Evolutionary conservation across 2,888 invertebrate species (phyloP), one percentile per base, ranked within the genome.

Genomic region (Barypeithes pellucidus): DNA sequence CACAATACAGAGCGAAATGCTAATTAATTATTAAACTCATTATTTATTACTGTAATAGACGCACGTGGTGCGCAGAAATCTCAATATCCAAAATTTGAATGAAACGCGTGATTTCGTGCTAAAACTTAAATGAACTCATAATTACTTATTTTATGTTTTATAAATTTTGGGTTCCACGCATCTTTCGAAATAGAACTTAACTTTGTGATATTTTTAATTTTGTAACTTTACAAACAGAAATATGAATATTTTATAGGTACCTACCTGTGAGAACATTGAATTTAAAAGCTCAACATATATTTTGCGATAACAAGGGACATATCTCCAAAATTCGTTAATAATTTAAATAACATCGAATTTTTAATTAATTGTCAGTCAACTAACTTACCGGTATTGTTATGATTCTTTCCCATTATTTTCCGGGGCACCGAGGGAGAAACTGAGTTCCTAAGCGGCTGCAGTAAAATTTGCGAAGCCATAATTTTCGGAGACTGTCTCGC

Each of bases 371-470:
- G 33, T 29, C 41, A 41, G 33, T 20, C 24, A 47, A 14, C 12
- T 52, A 65, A 89, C 90, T 89, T 87, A 90, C 90, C 89, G 85
- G 90, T 90, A 80, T 90, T 90, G 87, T 90, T 90, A 86, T 89
- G 87, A 84, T 90, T 90, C 82, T 90, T 88, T 82, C 90, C 90
- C 87, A 90, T 89, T 82, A 90, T 89, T 87, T 90, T 90, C 86
- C 89, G 88, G 84, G 89, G 88, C 77, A 89, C 88, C 77, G 89
- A 89, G 47, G 84, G 85, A 57, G 85, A 84, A 76, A 88, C 86
- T 76, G 88, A 87, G 80, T 87, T 86, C 76, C 87, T 84, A 82
- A 88, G 87, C 80, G 87, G 84, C 82, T 57, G 54, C 47, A 87
- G 85, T 81, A 77, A 52, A 81, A 80, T 61, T 80, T 75, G 69